A percentile compares a stretch with the other conserved stretches of the same genome.
Evolutionary conservation across 2,113 vertebrate genomes (phyloP).

Genomic region (Sigmodon hispidus): DNA sequence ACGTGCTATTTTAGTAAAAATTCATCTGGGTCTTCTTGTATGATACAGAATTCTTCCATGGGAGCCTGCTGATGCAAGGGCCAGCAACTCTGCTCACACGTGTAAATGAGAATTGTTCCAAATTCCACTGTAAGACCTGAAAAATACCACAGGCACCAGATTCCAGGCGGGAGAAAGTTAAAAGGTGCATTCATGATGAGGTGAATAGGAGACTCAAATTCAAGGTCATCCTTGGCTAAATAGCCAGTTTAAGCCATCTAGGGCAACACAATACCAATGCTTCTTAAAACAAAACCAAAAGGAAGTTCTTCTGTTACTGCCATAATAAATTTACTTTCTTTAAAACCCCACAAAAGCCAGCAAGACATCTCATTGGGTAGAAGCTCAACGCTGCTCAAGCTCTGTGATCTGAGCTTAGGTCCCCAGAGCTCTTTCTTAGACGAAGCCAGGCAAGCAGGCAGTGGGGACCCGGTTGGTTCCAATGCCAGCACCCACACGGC

Average conservation of each 20-base stretch:
- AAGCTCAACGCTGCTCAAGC: neutral
- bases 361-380: neutral
- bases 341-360: neutral
- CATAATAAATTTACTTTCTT: neutral
- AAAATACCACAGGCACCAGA: constrained; percentile 58
- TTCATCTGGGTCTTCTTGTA: constrained; percentile 92
- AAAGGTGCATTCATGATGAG: neutral
- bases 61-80: constrained; percentile 79
- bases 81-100: constrained; percentile 92
- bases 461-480: too few species aligned
- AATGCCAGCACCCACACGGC: neutral
- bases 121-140: constrained; percentile 89
- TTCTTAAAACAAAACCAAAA: neutral
- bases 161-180: neutral
- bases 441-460: too few species aligned
- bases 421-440: neutral
- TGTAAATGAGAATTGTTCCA: constrained; percentile 89
- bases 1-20: constrained; percentile 87
- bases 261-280: neutral
- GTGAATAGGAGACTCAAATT: too few species aligned
- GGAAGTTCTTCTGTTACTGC: neutral
- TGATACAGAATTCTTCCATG: constrained; percentile 88
- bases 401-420: neutral
- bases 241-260: neutral
- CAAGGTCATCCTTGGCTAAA: neutral